Base-by-base conservation (phyloP, 2,888 invertebrate species). In the Lutraria lutraria region DNA sequence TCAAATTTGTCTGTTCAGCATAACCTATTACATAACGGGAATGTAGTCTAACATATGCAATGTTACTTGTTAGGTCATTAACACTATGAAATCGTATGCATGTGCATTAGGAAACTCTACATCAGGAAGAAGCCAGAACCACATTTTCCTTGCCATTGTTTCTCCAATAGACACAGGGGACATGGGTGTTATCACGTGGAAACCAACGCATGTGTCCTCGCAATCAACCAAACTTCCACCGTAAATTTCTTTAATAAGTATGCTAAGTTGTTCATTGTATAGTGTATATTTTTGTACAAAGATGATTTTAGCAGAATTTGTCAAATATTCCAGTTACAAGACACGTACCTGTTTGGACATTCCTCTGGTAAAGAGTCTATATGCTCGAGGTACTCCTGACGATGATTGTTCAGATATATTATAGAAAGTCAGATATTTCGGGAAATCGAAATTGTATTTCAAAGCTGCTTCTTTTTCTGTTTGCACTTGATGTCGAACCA, bases 401-500 rank as follows among this genome's bases (percentile, higher is more conserved):
- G 84, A 79, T 19, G 94, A 94, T 80, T 90, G 94, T 12, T 82
- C 29, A 19, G 81, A 81, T 29, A 94, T 88, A 89, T 94, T 95
- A 90, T 95, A 94, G 52, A 96, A 93, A 12, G 96, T 85, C 68
- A 95, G 93, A 83, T 95, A 95, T 84, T 94, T 95, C 0, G 96
- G 96, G 0, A 84, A 83, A 52, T 94, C 92, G 63, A 95, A 95
- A 88, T 95, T 92, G 85, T 92, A 96, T 31, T 95, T 93, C 83
- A 94, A 92, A 0, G 93, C 93, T 2, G 95, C 95, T 15, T 94
- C 93, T 43, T 76, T 80, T 87, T 96, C 96, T 0, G 90, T 92
- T 19, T 82, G n/a, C 84, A 93, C 93, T 2, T 93, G 89, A 0
- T 90, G 86, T n/a, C 93, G 83, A 0, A 81, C 54, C 56, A 94